phyloP scores from a whole-genome alignment of 2,113 vertebrate genomes.

The Eolophus roseicapilla region DNA sequence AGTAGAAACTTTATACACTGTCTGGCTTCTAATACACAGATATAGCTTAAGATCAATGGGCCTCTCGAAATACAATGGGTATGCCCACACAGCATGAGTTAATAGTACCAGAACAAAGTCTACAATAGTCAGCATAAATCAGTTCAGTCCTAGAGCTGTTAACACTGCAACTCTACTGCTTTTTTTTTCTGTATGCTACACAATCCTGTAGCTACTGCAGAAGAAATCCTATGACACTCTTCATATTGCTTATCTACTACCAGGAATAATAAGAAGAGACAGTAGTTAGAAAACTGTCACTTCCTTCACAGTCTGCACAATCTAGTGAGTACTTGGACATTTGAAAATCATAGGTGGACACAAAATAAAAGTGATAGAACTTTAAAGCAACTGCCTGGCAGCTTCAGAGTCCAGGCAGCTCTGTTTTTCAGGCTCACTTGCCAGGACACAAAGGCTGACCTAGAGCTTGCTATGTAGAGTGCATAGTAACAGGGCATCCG shows the following conservation, averaged over 20 bases:
- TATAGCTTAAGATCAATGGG: background rate
- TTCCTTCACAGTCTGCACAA: background rate
- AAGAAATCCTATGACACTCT: background rate
- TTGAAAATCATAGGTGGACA: background rate
- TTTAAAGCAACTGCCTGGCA: background rate
- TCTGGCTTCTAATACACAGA: background rate
- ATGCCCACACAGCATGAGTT: background rate
- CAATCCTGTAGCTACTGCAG: background rate
- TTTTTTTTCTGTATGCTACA: background rate
- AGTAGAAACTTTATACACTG: background rate
- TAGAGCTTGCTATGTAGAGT: background rate
- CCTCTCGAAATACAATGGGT: background rate
- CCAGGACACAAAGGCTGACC: background rate
- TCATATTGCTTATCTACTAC: background rate
- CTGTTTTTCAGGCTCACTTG: background rate
- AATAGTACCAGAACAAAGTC: background rate
- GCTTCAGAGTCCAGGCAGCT: background rate
- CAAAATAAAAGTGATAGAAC: background rate
- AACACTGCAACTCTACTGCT: background rate
- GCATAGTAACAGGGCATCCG: background rate
- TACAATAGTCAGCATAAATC: background rate
- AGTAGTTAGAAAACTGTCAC: background rate
- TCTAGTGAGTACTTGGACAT: background rate
- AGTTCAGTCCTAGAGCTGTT: background rate
- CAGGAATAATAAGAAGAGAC: background rate